phyloP scores from a whole-genome alignment of 2,113 vertebrate genomes.

The Seriola quinqueradiata region DNA sequence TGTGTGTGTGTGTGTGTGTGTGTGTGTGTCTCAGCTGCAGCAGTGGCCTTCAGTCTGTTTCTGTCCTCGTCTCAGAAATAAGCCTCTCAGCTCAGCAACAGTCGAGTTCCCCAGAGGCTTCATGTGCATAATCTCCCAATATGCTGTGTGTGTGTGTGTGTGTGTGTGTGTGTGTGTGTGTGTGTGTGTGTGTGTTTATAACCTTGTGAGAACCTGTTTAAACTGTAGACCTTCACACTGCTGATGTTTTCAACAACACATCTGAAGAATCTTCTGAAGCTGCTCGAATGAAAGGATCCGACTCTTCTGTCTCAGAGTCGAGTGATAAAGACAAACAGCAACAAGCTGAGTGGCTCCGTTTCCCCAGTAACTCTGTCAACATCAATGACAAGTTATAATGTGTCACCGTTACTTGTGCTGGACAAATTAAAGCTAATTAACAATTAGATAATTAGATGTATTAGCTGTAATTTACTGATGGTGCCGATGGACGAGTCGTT shows the following conservation, averaged over 20 bases:
- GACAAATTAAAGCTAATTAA: no score
- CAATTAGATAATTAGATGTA: no score
- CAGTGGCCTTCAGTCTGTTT: background rate
- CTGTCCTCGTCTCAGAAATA: conserved; percentile 17
- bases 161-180: background rate
- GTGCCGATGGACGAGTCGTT: no score
- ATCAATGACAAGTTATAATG: no score
- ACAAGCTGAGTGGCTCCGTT: no score
- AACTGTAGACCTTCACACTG: background rate
- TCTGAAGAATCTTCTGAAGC: background rate
- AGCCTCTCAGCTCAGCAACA: conserved; percentile 39
- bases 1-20: background rate
- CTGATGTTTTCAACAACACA: background rate
- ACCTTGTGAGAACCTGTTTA: background rate
- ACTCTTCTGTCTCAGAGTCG: background rate
- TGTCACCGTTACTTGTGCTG: no score
- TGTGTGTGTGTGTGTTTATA: background rate
- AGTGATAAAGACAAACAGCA: no score
- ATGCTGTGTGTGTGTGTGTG: background rate
- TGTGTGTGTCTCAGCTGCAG: background rate
- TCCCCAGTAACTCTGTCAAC: no score
- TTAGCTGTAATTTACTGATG: no score
- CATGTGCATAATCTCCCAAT: conserved; percentile 30
- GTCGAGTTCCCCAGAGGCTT: background rate
- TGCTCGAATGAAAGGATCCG: background rate